Conservation (phyloP, 2,888 invertebrate species). For the Drosophila sordidula region DNA sequence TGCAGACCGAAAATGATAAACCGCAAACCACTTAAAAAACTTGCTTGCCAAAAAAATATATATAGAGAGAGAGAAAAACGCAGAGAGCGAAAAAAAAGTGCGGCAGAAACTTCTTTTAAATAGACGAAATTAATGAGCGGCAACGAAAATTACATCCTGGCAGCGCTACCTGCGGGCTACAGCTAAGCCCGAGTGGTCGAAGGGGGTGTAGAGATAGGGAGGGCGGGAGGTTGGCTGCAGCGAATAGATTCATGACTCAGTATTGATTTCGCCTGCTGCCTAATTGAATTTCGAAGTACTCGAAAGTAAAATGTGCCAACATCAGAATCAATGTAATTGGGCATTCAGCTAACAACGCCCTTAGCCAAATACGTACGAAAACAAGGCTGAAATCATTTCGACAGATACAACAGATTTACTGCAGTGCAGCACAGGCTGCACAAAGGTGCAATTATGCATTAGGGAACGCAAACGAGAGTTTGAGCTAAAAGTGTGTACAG, state of each 20-base stretch:
- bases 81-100: slow-evolving; percentile 13
- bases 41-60: slow-evolving; percentile 21
- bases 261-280: slow-evolving; percentile 42
- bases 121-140: slow-evolving; percentile 74
- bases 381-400: not conserved
- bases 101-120: slow-evolving; percentile 63
- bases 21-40: slow-evolving; percentile 75
- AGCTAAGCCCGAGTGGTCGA: no score
- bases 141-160: slow-evolving; percentile 38
- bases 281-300: slow-evolving; percentile 39
- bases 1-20: slow-evolving; percentile 63
- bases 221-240: not conserved
- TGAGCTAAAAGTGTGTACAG: no score
- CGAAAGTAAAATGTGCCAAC: slow-evolving; percentile 3
- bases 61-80: not conserved
- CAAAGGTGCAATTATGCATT: no score
- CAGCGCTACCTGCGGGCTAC: slow-evolving; percentile 16
- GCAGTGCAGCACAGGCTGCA: no score
- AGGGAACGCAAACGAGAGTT: no score
- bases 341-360: not conserved
- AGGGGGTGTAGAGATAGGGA: no score
- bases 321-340: not conserved
- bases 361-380: not conserved
- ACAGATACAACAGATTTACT: not conserved
- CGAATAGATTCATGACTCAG: slow-evolving; percentile 34